Evolutionary conservation across 2,113 vertebrate genomes (phyloP).

Genomic region (Cyphomyrus plagiostoma): DNA sequence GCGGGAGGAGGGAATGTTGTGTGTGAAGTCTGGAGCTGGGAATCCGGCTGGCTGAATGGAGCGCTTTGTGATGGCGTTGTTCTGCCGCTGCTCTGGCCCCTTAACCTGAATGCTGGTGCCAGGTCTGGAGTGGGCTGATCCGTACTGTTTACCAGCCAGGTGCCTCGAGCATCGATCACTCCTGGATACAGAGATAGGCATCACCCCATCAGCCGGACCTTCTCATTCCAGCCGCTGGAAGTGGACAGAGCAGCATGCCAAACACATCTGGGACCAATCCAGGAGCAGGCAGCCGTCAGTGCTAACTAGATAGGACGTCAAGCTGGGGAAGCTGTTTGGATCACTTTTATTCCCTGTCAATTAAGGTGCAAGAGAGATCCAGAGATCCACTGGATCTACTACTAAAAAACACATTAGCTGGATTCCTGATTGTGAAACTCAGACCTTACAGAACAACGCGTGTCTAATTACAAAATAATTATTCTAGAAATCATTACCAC

Average conservation of each 20-base stretch:
- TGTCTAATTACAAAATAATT: not conserved
- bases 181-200: not conserved
- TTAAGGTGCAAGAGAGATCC: not conserved
- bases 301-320: not conserved
- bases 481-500: not conserved
- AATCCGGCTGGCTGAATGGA: not conserved
- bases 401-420: not conserved
- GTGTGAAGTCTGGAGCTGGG: not conserved
- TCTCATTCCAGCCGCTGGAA: not conserved
- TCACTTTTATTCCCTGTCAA: not conserved
- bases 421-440: not conserved
- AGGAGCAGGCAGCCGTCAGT: not conserved
- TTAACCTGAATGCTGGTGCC: not conserved
- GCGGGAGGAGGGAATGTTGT: not conserved
- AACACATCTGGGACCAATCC: not conserved
- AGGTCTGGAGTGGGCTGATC: not conserved
- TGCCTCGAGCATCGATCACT: not conserved
- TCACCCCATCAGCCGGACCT: not conserved
- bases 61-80: not conserved
- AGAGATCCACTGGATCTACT: not conserved
- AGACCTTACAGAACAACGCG: not conserved
- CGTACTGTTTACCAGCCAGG: too few species aligned
- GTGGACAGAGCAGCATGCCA: not conserved
- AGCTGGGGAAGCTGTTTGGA: not conserved
- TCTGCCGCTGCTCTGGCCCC: not conserved